phyloP scores from a whole-genome alignment of 2,888 invertebrate genomes.

The Melikaiella ostensackeni region DNA sequence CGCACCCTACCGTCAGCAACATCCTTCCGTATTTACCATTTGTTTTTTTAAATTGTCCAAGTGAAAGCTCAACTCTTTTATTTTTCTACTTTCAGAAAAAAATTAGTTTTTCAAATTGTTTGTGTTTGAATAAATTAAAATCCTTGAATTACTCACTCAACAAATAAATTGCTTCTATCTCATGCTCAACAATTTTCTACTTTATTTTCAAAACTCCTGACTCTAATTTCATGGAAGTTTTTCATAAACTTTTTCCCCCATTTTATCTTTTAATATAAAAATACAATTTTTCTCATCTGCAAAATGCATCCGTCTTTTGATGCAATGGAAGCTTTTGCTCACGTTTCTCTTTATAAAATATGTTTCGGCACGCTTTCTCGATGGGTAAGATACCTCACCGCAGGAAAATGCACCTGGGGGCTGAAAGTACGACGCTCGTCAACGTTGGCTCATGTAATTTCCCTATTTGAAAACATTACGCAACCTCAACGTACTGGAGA shows the following conservation, averaged over 20 bases:
- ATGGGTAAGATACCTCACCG: background rate
- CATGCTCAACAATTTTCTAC: too few relatives aligned
- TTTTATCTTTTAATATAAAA: background rate
- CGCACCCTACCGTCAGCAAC: background rate
- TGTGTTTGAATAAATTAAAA: background rate
- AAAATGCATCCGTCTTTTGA: background rate
- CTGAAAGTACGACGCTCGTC: background rate
- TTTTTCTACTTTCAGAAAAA: background rate
- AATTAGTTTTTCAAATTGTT: background rate
- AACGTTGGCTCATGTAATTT: background rate
- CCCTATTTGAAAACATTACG: background rate
- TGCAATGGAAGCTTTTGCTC: background rate
- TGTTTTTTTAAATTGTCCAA: background rate
- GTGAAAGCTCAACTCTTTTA: background rate
- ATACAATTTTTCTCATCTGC: background rate
- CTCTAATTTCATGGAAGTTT: background rate
- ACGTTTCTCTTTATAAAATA: background rate
- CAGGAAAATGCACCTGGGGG: background rate
- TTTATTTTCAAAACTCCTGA: background rate
- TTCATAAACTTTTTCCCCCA: background rate
- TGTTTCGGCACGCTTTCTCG: background rate
- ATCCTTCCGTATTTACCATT: background rate
- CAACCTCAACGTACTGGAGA: background rate
- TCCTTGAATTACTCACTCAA: too few relatives aligned
- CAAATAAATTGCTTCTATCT: too few relatives aligned